Evolutionary conservation across 2,888 invertebrate species (phyloP).

Genomic region (Amphimallon solstitiale): DNA sequence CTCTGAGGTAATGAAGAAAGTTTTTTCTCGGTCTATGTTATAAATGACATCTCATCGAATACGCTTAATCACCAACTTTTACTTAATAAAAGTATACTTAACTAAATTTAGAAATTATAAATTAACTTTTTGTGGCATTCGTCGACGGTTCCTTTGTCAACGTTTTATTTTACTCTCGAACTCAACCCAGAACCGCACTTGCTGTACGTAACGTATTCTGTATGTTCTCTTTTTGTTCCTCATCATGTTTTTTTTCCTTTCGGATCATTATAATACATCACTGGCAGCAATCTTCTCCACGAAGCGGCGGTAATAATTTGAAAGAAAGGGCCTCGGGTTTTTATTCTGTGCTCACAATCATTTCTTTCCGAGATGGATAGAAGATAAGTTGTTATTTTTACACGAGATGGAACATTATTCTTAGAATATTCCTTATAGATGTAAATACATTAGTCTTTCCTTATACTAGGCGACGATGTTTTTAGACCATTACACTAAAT

Average conservation of each 20-base stretch:
- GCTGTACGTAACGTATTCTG: too few species aligned
- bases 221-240: neutral
- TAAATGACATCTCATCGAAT: neutral
- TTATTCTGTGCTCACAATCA: neutral
- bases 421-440: too few species aligned
- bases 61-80: slow-evolving; percentile 2
- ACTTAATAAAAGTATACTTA: slow-evolving; percentile 6
- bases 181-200: too few species aligned
- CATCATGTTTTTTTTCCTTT: too few species aligned
- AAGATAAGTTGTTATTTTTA: neutral
- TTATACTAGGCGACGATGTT: too few species aligned
- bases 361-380: neutral
- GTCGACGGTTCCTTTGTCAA: too few species aligned
- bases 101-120: neutral
- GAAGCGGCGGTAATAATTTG: neutral
- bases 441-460: too few species aligned
- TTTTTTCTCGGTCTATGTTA: neutral
- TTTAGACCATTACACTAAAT: too few species aligned
- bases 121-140: too few species aligned
- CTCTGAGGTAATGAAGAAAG: neutral
- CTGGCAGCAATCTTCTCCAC: neutral
- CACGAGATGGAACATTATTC: too few species aligned
- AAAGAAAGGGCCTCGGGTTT: slow-evolving; percentile 6
- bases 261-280: slow-evolving; percentile 8
- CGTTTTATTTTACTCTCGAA: too few species aligned